phyloP scores from a whole-genome alignment of 2,888 invertebrate genomes.

The Neocrepidodera transversa region DNA sequence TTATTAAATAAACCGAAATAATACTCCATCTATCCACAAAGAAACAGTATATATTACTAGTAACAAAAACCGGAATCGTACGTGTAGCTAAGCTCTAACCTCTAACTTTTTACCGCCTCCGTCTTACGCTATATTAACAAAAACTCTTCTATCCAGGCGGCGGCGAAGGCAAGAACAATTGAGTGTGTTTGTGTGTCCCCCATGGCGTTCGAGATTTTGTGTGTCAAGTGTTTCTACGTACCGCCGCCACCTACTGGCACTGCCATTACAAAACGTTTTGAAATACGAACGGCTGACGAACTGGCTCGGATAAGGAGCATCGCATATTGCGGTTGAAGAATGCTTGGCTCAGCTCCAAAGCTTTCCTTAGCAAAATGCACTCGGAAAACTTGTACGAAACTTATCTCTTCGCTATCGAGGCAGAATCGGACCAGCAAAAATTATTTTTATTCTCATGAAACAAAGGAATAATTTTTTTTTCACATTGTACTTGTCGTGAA shows the following conservation, averaged over 20 bases:
- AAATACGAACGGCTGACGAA: conserved; percentile 26
- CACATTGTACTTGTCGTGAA: too few relatives aligned
- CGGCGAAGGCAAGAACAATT: neutral
- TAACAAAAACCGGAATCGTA: neutral
- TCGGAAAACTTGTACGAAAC: conserved; percentile 43
- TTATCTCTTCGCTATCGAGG: conserved; percentile 38
- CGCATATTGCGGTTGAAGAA: conserved; percentile 30
- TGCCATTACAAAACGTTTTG: conserved; percentile 24
- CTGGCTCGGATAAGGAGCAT: conserved; percentile 23
- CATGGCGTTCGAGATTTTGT: neutral
- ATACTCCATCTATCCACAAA: too few relatives aligned
- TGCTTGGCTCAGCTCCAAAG: conserved; percentile 41
- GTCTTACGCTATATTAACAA: neutral
- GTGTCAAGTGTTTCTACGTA: conserved; percentile 14
- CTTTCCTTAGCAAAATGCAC: conserved; percentile 41
- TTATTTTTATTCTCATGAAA: too few relatives aligned
- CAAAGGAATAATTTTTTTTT: too few relatives aligned
- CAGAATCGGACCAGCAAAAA: too few relatives aligned
- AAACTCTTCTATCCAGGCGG: neutral
- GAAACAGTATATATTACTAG: too few relatives aligned
- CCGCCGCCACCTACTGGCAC: conserved; percentile 17
- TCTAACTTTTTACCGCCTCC: neutral
- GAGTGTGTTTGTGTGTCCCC: neutral
- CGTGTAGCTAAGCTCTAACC: neutral
- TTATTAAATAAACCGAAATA: too few relatives aligned